phyloP scores from a whole-genome alignment of 2,113 vertebrate genomes.

The Rhombomys opimus region DNA sequence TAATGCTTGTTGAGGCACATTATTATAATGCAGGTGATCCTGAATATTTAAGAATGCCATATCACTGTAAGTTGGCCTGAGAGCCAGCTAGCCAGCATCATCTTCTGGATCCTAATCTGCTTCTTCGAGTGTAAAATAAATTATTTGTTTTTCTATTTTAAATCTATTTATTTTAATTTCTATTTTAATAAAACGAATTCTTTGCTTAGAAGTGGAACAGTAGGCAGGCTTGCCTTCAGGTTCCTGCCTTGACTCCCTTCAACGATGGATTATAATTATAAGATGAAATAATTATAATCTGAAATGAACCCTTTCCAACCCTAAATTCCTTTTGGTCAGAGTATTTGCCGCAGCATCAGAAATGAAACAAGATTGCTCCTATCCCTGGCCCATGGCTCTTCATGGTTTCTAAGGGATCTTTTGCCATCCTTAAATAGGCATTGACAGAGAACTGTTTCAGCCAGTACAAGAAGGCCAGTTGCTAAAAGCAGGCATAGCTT shows the following conservation, averaged over 20 bases:
- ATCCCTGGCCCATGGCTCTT: background rate
- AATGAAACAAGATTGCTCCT: background rate
- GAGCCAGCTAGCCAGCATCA: background rate
- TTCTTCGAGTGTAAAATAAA: background rate
- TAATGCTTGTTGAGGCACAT: background rate
- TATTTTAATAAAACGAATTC: too few relatives aligned
- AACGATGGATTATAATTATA: background rate
- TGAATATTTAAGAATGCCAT: background rate
- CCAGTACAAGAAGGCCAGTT: background rate
- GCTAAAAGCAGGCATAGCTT: background rate
- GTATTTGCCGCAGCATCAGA: background rate
- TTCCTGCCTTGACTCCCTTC: background rate
- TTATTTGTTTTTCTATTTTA: background rate
- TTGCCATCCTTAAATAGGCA: background rate
- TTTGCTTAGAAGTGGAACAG: background rate
- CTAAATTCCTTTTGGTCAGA: background rate
- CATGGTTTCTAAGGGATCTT: background rate
- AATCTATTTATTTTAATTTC: too few relatives aligned
- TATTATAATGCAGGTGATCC: background rate
- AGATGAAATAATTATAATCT: background rate
- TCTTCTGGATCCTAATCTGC: background rate
- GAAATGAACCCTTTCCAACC: background rate
- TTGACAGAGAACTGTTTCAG: background rate
- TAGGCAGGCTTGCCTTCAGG: background rate
- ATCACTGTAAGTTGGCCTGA: background rate